Evolutionary conservation across 1,140 invertebrate species (phyloP), one percentile per base, ranked within the genome.

Genomic region (Zophobas atratus): DNA sequence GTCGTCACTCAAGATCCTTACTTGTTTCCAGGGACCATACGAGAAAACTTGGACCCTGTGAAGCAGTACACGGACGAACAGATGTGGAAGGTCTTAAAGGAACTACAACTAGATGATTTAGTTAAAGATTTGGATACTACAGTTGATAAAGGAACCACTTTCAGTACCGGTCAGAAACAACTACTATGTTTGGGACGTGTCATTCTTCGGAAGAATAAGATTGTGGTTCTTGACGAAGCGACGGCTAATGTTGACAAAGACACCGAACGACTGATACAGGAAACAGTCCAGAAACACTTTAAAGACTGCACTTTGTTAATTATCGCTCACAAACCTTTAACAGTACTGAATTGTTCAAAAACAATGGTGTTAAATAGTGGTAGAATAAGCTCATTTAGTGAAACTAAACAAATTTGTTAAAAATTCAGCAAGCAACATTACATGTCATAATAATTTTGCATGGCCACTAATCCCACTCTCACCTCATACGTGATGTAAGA

Each of bases 131-230:
- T 87, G 1, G 80, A 84, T 63, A 77, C 8, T 56, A 81, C 78
- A 63, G 89, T 94, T 39, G 93, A 94, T 83, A 90, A 92, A 38
- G 93, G 93, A 0, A 83, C 85, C 1, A 94, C 94, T 85, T 92
- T 95, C 77, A 94, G 93, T 74, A 91, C 94, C 20, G 94, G 95
- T 0, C 94, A 96, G 85, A 88, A 93, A 43, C 95, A 96, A 84
- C 86, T 97, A 5, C 84, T 97, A 0, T 96, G 95, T 82, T 86
- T 96, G 78, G 94, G 94, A 1, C 87, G 94, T 80, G 94, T 94
- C 1, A 88, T 96, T 39, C 83, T 96, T 0, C 87, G 92, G 34
- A 91, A 92, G 32, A 94, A 93, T 81, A 93, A 92, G 82, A 91
- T 97, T 74, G 86, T 97, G 0, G 89, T 97, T 33, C 87, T 96